These are phyloP conservation scores for Drosophila kurseongensis DNA, from an alignment of 1,140 invertebrate genomes.

Conservation along the genomic window DNA sequence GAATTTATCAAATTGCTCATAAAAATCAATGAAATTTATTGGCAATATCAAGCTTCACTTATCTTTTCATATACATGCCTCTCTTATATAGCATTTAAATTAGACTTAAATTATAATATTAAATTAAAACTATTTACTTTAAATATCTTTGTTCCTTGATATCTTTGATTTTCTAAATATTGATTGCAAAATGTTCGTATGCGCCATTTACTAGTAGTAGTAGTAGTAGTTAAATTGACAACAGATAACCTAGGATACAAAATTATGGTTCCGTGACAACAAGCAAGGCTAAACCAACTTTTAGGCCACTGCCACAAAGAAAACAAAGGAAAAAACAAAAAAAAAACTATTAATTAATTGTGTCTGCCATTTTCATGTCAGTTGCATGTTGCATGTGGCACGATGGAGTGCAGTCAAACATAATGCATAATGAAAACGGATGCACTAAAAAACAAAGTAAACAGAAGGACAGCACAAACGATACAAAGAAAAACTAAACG, in stretches of 20 bases:
- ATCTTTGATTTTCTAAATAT: neutral
- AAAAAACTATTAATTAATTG: conserved; percentile 40
- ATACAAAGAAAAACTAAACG: conserved; percentile 23
- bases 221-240: neutral
- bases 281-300: conserved; percentile 11
- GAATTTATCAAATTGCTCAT: neutral
- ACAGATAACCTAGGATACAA: conserved; percentile 1
- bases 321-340: conserved; percentile 1
- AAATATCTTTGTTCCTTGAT: too few species aligned
- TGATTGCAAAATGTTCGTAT: neutral
- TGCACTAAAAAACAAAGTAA: conserved; percentile 42
- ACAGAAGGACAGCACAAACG: conserved; percentile 11
- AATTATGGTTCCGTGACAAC: conserved; percentile 24
- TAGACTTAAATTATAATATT: too few species aligned
- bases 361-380: conserved; percentile 49
- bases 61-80: neutral
- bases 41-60: neutral
- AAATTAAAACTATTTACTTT: too few species aligned
- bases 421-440: conserved; percentile 56
- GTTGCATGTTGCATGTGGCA: conserved; percentile 46
- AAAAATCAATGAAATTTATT: neutral
- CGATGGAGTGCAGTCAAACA: conserved; percentile 37
- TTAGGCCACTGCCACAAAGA: conserved; percentile 18
- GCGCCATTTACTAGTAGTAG: too few species aligned
- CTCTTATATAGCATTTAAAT: too few species aligned